Percentiles rank a stretch among this genome's conserved stretches.
These are phyloP conservation scores for Eclectus roratus DNA, from an alignment of 2,113 vertebrate species.

Conservation along the genomic window DNA sequence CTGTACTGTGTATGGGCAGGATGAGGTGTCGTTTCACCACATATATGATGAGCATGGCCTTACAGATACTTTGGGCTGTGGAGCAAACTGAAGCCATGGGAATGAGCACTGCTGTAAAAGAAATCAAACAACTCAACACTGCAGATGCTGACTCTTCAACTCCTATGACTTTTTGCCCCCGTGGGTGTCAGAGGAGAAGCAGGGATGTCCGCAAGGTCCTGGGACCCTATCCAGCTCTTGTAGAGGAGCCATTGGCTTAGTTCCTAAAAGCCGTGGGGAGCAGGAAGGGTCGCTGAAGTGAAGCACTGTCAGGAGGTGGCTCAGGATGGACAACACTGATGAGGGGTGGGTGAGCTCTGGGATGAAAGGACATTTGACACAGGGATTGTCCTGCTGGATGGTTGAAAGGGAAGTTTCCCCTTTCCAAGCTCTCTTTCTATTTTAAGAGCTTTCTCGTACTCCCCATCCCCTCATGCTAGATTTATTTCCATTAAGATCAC, in stretches of 20 bases:
- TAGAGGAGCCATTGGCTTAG: not conserved
- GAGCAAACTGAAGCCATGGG: not conserved
- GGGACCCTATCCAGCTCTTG: not conserved
- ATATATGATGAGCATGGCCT: rapidly evolving
- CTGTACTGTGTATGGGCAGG: rapidly evolving
- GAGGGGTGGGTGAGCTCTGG: not conserved
- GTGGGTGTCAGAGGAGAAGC: not conserved
- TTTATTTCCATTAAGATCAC: not conserved
- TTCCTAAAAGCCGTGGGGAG: not conserved
- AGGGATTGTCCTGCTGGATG: not conserved
- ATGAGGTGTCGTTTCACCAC: rapidly evolving
- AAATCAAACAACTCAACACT: not conserved
- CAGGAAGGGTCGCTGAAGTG: not conserved
- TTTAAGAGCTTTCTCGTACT: not conserved
- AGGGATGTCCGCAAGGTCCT: rapidly evolving
- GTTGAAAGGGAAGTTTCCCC: not conserved
- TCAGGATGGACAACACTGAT: rapidly evolving
- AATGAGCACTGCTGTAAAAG: not conserved
- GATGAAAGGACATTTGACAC: not conserved
- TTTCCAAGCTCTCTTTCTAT: not conserved
- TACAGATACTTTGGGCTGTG: not conserved
- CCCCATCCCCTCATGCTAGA: rapidly evolving
- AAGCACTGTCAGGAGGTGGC: not conserved
- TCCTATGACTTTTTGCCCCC: not conserved
- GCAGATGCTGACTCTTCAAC: not conserved